These are phyloP conservation scores for Chamaea fasciata DNA, from an alignment of 2,113 vertebrate genomes.

Conservation along the genomic window DNA sequence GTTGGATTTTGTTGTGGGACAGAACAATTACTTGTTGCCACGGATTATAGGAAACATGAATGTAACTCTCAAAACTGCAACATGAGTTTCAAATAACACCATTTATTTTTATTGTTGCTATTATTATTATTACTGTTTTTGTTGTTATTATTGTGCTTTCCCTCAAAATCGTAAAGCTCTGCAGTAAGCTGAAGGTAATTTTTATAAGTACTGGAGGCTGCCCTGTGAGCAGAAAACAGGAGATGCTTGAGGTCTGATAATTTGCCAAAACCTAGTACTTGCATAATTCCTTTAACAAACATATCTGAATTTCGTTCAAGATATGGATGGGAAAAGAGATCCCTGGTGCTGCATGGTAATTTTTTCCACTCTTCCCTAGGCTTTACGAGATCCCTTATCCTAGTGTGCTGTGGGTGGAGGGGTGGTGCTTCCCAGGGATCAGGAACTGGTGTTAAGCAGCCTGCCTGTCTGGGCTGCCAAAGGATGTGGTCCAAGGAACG, in stretches of 20 bases:
- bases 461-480: background rate
- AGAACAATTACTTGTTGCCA: background rate
- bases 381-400: background rate
- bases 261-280: background rate
- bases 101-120: background rate
- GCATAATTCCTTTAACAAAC: background rate
- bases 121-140: background rate
- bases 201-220: background rate
- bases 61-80: background rate
- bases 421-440: background rate
- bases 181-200: background rate
- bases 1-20: background rate
- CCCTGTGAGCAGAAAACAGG: background rate
- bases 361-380: background rate
- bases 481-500: background rate
- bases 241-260: background rate
- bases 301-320: background rate
- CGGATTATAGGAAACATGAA: background rate
- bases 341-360: background rate
- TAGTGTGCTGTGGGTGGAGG: fast-evolving
- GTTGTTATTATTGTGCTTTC: background rate
- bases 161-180: background rate
- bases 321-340: background rate
- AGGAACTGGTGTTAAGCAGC: background rate
- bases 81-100: background rate